Conservation (phyloP, 2,113 vertebrate genomes). For the Nycticebus coucang region DNA sequence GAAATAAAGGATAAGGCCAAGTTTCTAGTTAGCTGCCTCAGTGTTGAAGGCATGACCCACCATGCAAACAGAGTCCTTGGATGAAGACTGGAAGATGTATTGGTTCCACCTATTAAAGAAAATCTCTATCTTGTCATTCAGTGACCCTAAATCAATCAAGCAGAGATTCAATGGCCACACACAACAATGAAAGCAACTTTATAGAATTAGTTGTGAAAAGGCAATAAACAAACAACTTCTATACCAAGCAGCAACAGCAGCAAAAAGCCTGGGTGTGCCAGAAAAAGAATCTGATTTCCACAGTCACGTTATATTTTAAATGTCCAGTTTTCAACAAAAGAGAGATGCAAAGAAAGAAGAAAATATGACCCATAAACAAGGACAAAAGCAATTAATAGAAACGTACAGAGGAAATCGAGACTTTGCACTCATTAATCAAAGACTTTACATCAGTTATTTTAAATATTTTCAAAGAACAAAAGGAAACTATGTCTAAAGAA, state of each 20-base stretch:
- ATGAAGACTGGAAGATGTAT: neutral
- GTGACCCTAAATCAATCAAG: neutral
- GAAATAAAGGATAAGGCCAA: neutral
- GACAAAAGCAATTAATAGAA: neutral
- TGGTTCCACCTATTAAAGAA: neutral
- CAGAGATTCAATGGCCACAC: neutral
- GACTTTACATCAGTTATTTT: neutral
- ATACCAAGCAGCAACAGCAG: neutral
- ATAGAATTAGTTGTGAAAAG: neutral
- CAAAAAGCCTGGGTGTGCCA: neutral
- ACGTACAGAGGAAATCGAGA: neutral
- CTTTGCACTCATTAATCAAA: neutral
- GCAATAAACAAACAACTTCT: neutral
- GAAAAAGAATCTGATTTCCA: neutral
- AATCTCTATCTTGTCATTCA: neutral
- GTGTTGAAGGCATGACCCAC: neutral
- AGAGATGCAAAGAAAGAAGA: neutral
- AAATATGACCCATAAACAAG: neutral
- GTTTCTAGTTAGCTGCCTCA: neutral
- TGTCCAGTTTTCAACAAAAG: neutral
- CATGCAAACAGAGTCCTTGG: neutral
- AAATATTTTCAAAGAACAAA: neutral
- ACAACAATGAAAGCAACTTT: neutral
- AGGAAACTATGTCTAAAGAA: neutral
- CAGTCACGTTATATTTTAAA: neutral